Evolutionary conservation across 2,113 vertebrate genomes (phyloP), one percentile per base, ranked within the genome.

Genomic region (Zosterops lateralis): DNA sequence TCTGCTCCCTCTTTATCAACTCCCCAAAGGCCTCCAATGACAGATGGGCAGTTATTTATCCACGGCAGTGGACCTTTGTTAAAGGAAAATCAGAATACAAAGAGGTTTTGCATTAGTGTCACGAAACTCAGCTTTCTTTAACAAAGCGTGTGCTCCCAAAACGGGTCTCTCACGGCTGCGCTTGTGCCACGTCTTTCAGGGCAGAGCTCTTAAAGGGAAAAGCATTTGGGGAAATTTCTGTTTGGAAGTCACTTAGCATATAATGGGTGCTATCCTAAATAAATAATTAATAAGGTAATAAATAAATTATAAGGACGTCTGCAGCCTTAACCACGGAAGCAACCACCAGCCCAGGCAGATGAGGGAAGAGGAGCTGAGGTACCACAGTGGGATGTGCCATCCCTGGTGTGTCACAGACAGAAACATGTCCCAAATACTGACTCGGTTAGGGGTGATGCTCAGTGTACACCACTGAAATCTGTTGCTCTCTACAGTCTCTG

Each of bases 11-110:
- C 85, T 94, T 95, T 82, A 84, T 53, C 79, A 60, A 31, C 62
- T 93, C 93, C 93, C 92, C 64, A 75, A 61, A 93, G 95, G 53
- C 79, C 48, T 84, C 68, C 72, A 62, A 86, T 89, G 93, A 95
- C 90, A 96, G 94, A 97, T 96, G 96, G 95, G 91, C 90, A 93
- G 90, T 88, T 95, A 94, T 85, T 91, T 94, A 92, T 61, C 93
- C 91, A 53, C 34, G 4, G 94, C 90, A 90, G 72, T 4, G 57
- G 90, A 92, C 90, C 94, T 94, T 95, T 91, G 94, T 95, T 78
- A 68, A 60, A 73, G 71, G 84, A 91, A 91, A 93, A 92, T 92
- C 89, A 85, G 93, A 93, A 91, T 94, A 93, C 91, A 95, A 93
- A 91, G 67, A 84, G 82, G 75, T 74, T 93, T 89, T 77, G 71